Evolutionary conservation across 1,140 invertebrate genomes (phyloP).

Genomic region (Bombus difficillimus): DNA sequence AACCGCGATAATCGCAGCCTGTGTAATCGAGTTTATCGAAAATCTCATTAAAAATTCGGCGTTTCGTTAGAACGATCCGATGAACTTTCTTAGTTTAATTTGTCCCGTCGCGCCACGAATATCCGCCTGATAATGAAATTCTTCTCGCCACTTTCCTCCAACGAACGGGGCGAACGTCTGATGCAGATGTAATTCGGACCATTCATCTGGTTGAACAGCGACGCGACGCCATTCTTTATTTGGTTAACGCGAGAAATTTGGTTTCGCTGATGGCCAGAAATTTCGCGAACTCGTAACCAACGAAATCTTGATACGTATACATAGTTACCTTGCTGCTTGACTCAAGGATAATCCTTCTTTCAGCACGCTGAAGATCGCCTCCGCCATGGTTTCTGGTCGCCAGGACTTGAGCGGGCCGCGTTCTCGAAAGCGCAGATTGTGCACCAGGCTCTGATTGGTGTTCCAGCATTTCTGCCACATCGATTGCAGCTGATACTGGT

Average conservation of each 20-base stretch:
- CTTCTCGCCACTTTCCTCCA: constrained; percentile 11
- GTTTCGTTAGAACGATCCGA: constrained; percentile 21
- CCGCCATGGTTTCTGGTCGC: constrained; percentile 96
- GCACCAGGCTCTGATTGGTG: constrained; percentile 93
- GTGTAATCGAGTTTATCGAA: background rate
- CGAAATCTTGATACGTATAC: too few species aligned
- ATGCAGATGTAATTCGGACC: constrained; percentile 22
- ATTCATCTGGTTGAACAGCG: constrained; percentile 22
- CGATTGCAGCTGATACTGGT: constrained; percentile 95
- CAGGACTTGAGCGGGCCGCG: constrained; percentile 95
- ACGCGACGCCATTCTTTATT: constrained; percentile 15
- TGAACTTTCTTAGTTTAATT: constrained; percentile 44
- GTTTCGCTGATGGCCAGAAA: background rate
- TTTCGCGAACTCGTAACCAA: background rate
- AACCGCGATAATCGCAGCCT: background rate
- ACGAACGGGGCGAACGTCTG: background rate
- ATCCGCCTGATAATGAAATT: constrained; percentile 45
- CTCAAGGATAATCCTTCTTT: constrained; percentile 94
- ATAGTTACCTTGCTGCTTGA: constrained; percentile 88
- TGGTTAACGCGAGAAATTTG: constrained; percentile 10
- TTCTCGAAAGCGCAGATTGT: constrained; percentile 95
- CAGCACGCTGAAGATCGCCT: constrained; percentile 94
- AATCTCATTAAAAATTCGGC: background rate
- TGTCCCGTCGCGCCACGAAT: constrained; percentile 39
- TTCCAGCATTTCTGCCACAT: constrained; percentile 98